These are phyloP conservation scores for Cathartes aura DNA, from an alignment of 2,113 vertebrate species.

Conservation along the genomic window DNA sequence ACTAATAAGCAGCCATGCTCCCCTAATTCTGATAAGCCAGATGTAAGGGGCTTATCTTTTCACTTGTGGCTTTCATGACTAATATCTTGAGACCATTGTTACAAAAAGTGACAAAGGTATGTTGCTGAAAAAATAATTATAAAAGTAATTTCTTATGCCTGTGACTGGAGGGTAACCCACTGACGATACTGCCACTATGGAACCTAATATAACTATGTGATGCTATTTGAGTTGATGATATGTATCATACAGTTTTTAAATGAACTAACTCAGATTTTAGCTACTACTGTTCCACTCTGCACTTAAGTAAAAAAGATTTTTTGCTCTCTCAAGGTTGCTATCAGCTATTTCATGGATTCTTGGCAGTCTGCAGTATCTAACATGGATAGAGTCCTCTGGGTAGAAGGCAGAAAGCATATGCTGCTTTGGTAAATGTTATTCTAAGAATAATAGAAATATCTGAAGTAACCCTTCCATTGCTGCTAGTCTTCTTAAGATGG, in stretches of 20 bases:
- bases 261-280: neutral
- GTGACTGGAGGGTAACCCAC: neutral
- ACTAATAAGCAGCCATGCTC: neutral
- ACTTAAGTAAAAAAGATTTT: neutral
- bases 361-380: neutral
- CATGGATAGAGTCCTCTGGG: neutral
- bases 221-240: neutral
- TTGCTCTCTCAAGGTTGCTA: neutral
- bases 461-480: neutral
- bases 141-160: neutral
- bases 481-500: neutral
- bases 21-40: neutral
- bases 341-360: neutral
- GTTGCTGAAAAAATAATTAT: neutral
- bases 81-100: neutral
- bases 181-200: neutral
- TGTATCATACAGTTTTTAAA: neutral
- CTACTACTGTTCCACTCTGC: neutral
- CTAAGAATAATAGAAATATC: neutral
- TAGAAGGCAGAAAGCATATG: neutral
- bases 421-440: neutral
- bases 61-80: neutral
- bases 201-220: neutral
- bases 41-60: neutral
- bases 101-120: neutral